A percentile compares a stretch with the other conserved stretches of the same genome.
Evolutionary conservation across 2,888 invertebrate genomes (phyloP).

Genomic region (Orthonevra nobilis): DNA sequence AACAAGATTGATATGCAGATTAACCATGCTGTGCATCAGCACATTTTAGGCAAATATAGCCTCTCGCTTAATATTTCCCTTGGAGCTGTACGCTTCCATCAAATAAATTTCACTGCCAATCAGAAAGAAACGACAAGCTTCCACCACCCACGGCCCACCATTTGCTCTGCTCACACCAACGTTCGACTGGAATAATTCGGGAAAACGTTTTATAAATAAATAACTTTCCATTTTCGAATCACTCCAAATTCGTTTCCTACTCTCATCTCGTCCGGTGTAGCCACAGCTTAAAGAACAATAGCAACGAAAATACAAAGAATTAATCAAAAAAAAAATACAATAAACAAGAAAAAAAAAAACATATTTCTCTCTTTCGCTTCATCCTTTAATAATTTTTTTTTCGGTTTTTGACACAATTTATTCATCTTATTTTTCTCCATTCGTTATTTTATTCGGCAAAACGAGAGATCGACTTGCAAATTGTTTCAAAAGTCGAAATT

Average conservation of each 20-base stretch:
- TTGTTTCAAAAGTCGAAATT: conserved; percentile 35
- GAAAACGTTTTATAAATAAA: conserved; percentile 65
- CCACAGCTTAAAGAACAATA: conserved; percentile 8
- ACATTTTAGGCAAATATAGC: not conserved
- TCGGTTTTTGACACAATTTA: conserved; percentile 17
- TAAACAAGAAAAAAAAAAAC: not conserved
- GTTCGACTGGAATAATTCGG: conserved; percentile 27
- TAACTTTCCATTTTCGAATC: conserved; percentile 63
- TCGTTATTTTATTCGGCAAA: conserved; percentile 20
- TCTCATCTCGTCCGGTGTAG: conserved; percentile 31
- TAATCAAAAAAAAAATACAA: conserved; percentile 3
- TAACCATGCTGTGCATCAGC: too few species aligned
- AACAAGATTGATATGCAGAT: too few species aligned
- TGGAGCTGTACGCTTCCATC: too few species aligned
- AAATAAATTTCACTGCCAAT: not conserved
- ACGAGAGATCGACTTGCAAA: conserved; percentile 14
- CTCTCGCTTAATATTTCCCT: not conserved
- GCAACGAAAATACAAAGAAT: not conserved
- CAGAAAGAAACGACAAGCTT: not conserved
- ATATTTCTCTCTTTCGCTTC: conserved; percentile 13
- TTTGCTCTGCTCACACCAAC: not conserved
- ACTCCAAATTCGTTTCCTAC: conserved; percentile 50
- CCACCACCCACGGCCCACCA: not conserved
- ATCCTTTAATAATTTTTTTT: conserved; percentile 9
- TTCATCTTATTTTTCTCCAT: conserved; percentile 16